phyloP scores from a whole-genome alignment of 2,888 invertebrate species.

The Aspidiotus rigidus region DNA sequence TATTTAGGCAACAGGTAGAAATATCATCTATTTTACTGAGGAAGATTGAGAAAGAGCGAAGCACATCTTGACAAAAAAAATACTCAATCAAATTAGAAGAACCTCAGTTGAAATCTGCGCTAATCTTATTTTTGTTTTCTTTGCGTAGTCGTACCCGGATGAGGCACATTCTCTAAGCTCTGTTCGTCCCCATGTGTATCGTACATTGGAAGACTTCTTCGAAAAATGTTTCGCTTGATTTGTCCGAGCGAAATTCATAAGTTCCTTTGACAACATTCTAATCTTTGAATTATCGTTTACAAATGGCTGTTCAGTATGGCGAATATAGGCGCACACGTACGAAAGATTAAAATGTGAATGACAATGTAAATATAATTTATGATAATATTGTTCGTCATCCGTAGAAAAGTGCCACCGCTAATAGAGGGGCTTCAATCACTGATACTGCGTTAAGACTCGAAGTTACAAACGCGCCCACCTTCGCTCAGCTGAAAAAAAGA shows the following conservation, averaged over 20 bases:
- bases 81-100: too few relatives aligned
- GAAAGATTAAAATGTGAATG: too few relatives aligned
- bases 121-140: slow-evolving; percentile 32
- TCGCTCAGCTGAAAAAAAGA: too few relatives aligned
- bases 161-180: slow-evolving; percentile 80
- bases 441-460: too few relatives aligned
- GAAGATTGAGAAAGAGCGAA: background rate
- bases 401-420: too few relatives aligned
- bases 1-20: slow-evolving; percentile 83
- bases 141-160: slow-evolving; percentile 79
- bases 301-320: too few relatives aligned
- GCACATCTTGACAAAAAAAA: too few relatives aligned
- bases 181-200: slow-evolving; percentile 79
- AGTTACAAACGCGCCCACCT: too few relatives aligned
- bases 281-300: background rate
- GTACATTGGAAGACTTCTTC: slow-evolving; percentile 77
- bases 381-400: too few relatives aligned
- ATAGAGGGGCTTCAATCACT: too few relatives aligned
- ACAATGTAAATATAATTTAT: too few relatives aligned
- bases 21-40: background rate
- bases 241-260: background rate
- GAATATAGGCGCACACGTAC: too few relatives aligned
- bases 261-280: slow-evolving; percentile 13
- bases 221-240: slow-evolving; percentile 48
- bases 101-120: background rate